A percentile compares a stretch with the other conserved stretches of the same genome.
Conservation (phyloP, 1,140 invertebrate genomes). For the Tetraneura akinire region DNA sequence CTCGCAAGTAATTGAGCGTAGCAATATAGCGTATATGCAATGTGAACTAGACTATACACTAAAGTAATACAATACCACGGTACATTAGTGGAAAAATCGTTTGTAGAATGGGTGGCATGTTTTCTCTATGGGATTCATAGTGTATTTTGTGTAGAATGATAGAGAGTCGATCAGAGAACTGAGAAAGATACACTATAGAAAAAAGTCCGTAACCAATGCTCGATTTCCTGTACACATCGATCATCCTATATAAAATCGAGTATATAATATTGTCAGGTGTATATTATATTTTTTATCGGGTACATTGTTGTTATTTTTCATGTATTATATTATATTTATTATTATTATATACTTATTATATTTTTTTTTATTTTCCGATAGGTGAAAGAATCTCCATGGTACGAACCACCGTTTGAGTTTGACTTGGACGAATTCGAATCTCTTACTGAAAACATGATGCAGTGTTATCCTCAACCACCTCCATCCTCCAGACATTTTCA, state of each 20-base stretch:
- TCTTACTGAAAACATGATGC: conserved; percentile 28
- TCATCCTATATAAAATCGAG: conserved; percentile 39
- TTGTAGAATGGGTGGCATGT: conserved; percentile 47
- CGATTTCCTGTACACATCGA: conserved; percentile 49
- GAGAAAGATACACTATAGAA: conserved; percentile 37
- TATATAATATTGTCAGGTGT: conserved; percentile 43
- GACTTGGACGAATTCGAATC: conserved; percentile 30
- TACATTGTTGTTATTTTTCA: conserved; percentile 48
- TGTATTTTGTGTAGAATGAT: conserved; percentile 35
- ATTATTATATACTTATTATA: background rate
- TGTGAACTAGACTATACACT: conserved; percentile 27
- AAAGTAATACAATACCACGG: conserved; percentile 48
- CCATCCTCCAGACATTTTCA: conserved; percentile 35
- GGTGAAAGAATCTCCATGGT: conserved; percentile 40
- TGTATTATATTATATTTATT: conserved; percentile 41
- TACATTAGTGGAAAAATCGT: conserved; percentile 49
- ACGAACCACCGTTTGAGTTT: conserved; percentile 46
- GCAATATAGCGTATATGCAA: background rate
- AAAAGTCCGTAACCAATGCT: conserved; percentile 50
- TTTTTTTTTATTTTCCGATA: conserved; percentile 19
- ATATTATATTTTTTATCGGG: conserved; percentile 23
- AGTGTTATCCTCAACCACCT: conserved; percentile 40
- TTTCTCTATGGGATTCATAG: conserved; percentile 47
- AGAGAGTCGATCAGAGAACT: conserved; percentile 45
- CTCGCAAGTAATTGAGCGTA: background rate